phyloP scores from a whole-genome alignment of 2,113 vertebrate genomes.

The Calidris pugnax region DNA sequence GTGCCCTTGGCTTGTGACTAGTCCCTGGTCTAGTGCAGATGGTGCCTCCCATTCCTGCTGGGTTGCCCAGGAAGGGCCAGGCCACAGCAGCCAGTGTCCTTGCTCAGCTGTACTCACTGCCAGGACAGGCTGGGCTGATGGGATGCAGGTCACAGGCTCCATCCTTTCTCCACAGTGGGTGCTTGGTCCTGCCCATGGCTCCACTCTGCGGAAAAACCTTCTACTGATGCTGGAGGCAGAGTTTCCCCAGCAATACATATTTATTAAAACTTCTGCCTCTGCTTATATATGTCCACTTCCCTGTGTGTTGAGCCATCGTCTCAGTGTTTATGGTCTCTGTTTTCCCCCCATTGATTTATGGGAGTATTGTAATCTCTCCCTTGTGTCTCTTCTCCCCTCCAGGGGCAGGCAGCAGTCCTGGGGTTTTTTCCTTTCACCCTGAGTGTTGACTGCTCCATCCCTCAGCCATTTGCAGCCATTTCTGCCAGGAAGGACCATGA shows the following conservation, averaged over 20 bases:
- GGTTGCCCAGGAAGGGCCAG: neutral
- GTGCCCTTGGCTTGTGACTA: neutral
- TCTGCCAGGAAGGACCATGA: neutral
- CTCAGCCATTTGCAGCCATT: neutral
- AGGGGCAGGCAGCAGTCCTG: neutral
- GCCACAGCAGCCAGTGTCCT: neutral
- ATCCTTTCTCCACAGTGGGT: neutral
- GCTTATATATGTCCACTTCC: neutral
- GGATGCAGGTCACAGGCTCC: neutral
- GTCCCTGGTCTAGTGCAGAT: neutral
- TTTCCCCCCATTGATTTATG: neutral
- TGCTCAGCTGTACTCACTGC: neutral
- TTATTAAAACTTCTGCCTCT: neutral
- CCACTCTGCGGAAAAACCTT: neutral
- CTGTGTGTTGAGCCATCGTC: neutral
- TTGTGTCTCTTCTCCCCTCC: neutral
- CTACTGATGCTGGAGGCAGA: neutral
- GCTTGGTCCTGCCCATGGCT: neutral
- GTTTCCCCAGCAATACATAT: neutral
- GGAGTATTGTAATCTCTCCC: neutral
- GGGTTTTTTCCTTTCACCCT: neutral
- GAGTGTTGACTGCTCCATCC: neutral
- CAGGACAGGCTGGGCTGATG: neutral
- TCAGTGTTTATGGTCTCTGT: neutral
- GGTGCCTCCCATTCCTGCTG: neutral